Evolutionary conservation across 2,113 vertebrate species (phyloP), one percentile per base, ranked within the genome.

Genomic region (Callopanchax toddi): DNA sequence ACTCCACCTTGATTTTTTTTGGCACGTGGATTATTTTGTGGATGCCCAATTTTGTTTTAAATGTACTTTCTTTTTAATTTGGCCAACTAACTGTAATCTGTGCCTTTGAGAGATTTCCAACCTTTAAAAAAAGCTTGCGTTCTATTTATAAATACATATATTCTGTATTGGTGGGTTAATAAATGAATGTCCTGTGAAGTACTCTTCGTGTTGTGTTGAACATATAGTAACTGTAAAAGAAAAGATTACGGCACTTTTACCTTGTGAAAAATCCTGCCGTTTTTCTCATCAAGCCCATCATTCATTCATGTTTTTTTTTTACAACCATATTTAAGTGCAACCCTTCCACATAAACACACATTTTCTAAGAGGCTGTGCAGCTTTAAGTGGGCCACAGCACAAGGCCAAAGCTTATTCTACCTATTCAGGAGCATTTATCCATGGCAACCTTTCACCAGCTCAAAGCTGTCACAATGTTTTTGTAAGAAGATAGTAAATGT

Each of bases 91-190:
- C 60, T 63, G 50, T 75, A 76, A 49, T 48, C 50, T 82, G 88
- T 89, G 88, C 88, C 85, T 90, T 89, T 86, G 46, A 74, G 68
- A 78, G 73, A 81, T 84, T 81, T 54, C 3, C 67, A 78, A 45
- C 48, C 52, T 64, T n/a, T 32, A 32, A 32, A 39, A 44, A 52
- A 70, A 72, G 59, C 61, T 63, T 69, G 37, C 75, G 51, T 71
- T 81, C 68, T 83, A 70, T 81, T 46, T 17, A 22, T 13, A 44
- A 1, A 44, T 29, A 45, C 17, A 18, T 59, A 78, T 82, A 74
- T 67, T 74, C 48, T 82, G 78, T 86, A 53, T 71, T 1, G 5
- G 36, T 74, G 82, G 67, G 63, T 81, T 54, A 84, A 84, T 88
- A 85, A 89, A 87, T 76, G 42, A 71, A 23, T 74, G 69, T 85